Evolutionary conservation across 2,797 vertebrate genomes (phyloP), one percentile per base, ranked within the genome.

Genomic region (Holocentrus rufus): DNA sequence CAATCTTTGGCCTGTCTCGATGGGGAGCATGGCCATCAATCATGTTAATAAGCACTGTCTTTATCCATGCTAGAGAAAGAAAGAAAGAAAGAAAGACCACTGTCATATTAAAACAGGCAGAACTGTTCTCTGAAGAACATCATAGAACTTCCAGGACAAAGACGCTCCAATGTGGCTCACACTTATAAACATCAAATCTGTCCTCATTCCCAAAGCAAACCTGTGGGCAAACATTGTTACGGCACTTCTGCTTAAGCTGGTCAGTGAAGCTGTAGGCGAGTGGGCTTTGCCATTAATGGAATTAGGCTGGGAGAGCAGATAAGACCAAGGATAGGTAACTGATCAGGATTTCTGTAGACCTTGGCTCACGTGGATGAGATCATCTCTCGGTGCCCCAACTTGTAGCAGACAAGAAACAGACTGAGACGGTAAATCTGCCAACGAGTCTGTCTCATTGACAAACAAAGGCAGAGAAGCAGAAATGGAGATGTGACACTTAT

Each of bases 321-420:
- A 69, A 82, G 42, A 53, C 42, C 14, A 34, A 36, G 49, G 36
- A 52, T 22, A 17, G 65, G 64, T 82, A 52, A 84, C 25, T 68
- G 82, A 80, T 82, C 64, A 76, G 72, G 74, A 84, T 80, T 85
- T 83, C 42, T 52, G 20, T 30, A 63, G 69, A 50, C 31, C 3
- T 23, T 8, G 18, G 39, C 55, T 74, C 68, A 80, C 18, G 14
- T 60, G 76, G 64, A 72, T 27, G 31, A 65, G 46, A 79, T 70
- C 56, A 73, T 56, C 46, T 31, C 18, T 11, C 10, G 20, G 2
- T 42, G 61, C 31, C 10, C 4, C 47, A 11, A 42, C 59, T 55
- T 23, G 8, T 44, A 60, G 42, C 10, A 30, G 63, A 59, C 23
- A 15, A 66, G n/a, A 73, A 39, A 72, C 42, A 59, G 22, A 57